phyloP scores from a whole-genome alignment of 2,113 vertebrate species.

The Fregata magnificens region DNA sequence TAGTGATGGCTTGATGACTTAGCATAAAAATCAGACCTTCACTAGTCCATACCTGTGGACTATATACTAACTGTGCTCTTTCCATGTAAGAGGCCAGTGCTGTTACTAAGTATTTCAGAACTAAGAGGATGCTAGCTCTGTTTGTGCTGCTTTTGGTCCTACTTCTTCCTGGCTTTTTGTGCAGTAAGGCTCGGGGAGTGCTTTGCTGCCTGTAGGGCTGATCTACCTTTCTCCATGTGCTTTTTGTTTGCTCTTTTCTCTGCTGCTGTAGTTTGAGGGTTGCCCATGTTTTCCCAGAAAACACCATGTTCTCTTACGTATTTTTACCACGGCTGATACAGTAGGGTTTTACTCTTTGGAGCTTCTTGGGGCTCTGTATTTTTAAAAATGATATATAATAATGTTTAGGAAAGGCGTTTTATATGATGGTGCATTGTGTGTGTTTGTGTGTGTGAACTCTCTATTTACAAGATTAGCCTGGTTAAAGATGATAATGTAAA shows the following conservation, averaged over 20 bases:
- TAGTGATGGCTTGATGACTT: neutral
- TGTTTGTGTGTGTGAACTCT: neutral
- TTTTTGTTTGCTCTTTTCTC: neutral
- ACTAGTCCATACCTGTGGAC: neutral
- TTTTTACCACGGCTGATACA: neutral
- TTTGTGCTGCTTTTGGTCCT: neutral
- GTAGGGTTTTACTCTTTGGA: neutral
- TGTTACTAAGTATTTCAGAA: neutral
- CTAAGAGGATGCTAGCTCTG: neutral
- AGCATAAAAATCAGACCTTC: neutral
- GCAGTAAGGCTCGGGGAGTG: accelerated
- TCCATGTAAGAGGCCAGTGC: neutral
- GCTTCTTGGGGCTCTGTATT: neutral
- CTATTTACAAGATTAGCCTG: neutral
- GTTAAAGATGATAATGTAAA: neutral
- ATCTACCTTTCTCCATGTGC: neutral
- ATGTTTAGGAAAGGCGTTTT: neutral
- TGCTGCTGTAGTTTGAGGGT: neutral
- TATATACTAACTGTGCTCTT: accelerated
- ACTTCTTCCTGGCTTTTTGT: neutral
- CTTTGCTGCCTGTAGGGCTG: neutral
- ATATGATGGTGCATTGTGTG: neutral
- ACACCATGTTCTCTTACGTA: accelerated
- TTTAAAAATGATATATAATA: neutral
- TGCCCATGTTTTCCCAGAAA: neutral